Evolutionary conservation across 2,113 vertebrate genomes (phyloP), one percentile per base, ranked within the genome.

Genomic region (Eulacestoma nigropectus): DNA sequence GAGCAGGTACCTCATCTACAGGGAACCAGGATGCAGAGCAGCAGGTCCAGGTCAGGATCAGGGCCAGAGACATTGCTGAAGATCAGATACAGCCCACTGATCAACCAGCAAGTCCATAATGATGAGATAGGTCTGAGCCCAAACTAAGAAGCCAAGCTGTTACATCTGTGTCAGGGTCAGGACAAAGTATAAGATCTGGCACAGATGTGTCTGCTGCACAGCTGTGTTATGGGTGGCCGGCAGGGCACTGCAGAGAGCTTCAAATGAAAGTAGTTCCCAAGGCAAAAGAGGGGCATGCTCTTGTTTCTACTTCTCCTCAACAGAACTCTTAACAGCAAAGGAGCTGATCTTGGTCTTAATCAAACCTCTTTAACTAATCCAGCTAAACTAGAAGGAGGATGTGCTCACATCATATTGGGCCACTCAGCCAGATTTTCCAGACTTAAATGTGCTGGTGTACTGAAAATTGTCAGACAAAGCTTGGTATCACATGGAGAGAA

Each of bases 381-480:
- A 74, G 13, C 44, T 78, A 35, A 81, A 72, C 9, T 26, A 42
- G 26, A 74, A 74, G 11, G 8, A 3, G 4, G 1, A 29, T 64
- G 29, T 41, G 11, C 15, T 79, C 12, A 46, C 9, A 46, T 55
- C 0, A 0, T 63, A 2, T 19, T 77, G 41, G 12, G 10, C 44
- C 29, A 18, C 39, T 64, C 39, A 73, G 37, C 4, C 49, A 79
- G 44, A 41, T 23, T 68, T 93, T 75, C 11, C 29, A 56, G 19
- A 30, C 22, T 55, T 75, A 41, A 65, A 75, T 32, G 7, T 65
- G 19, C 8, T 50, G 29, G 23, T 37, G 22, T 26, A 49, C 11
- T 33, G 11, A 68, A 68, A 3, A 8, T 16, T 26, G 30, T 49
- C 70, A 82, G 50, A 64, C 6, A 50, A 83, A 75, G 6, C 33